These are phyloP conservation scores for Desmophyllum pertusum DNA, from an alignment of 92 coral and sea anemone genomes.

Conservation along the genomic window DNA sequence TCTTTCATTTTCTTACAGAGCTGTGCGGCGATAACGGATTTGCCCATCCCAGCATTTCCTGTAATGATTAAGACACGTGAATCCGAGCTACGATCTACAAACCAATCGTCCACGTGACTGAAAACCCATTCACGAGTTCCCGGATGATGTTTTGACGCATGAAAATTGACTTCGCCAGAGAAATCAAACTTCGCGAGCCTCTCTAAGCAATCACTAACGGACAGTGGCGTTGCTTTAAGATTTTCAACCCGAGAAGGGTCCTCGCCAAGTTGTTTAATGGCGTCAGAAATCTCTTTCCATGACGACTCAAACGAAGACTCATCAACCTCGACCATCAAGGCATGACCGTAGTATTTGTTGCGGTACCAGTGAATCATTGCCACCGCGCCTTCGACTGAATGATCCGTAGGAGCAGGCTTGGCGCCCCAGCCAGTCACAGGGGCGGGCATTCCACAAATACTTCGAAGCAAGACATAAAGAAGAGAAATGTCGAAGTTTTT, in stretches of 20 bases:
- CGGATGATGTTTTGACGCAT: slow-evolving; percentile 29
- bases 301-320: slow-evolving; percentile 47
- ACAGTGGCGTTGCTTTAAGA: slow-evolving; percentile 41
- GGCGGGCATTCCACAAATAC: slow-evolving; percentile 53
- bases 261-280: slow-evolving; percentile 52
- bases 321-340: slow-evolving; percentile 25
- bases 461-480: slow-evolving; percentile 57
- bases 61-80: slow-evolving; percentile 52
- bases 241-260: slow-evolving; percentile 40
- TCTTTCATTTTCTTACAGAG: slow-evolving; percentile 49
- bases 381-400: slow-evolving; percentile 50
- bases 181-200: slow-evolving; percentile 58
- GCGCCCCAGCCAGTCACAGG: slow-evolving; percentile 64
- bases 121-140: slow-evolving; percentile 74
- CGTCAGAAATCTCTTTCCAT: slow-evolving; percentile 59
- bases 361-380: slow-evolving; percentile 54
- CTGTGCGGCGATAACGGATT: slow-evolving; percentile 68
- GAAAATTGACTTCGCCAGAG: slow-evolving; percentile 43
- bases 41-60: slow-evolving; percentile 77
- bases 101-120: slow-evolving; percentile 48
- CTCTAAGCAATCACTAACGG: slow-evolving; percentile 6
- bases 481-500: slow-evolving; percentile 66
- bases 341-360: slow-evolving; percentile 50
- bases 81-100: slow-evolving; percentile 45
- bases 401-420: slow-evolving; percentile 51